Conservation (phyloP, 2,888 invertebrate species). For the Vannuccia rotundouncinata region DNA sequence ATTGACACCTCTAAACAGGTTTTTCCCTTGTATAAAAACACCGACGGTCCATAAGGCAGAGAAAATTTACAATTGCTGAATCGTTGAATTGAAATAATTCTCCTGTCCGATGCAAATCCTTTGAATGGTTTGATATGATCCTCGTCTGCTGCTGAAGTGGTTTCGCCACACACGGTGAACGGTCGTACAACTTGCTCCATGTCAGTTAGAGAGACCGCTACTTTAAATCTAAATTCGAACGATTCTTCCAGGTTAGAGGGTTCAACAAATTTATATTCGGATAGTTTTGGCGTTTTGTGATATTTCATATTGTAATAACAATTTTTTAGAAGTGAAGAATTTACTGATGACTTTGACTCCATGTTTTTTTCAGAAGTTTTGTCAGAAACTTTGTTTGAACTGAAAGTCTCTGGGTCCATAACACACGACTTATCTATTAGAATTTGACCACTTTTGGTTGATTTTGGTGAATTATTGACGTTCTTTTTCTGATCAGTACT, state of each 20-base stretch:
- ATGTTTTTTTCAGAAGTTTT: too few relatives aligned
- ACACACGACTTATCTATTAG: too few relatives aligned
- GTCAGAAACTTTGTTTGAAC: too few relatives aligned
- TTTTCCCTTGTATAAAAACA: background rate
- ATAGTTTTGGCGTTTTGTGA: background rate
- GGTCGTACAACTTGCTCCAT: background rate
- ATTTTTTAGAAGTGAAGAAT: too few relatives aligned
- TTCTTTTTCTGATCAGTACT: too few relatives aligned
- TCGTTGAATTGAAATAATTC: background rate
- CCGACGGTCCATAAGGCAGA: background rate
- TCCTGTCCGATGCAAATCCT: background rate
- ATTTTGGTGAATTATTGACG: too few relatives aligned
- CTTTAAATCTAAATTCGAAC: background rate
- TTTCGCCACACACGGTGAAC: background rate
- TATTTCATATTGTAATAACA: background rate
- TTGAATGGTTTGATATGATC: background rate
- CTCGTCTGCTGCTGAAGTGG: too few relatives aligned
- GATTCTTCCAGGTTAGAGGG: background rate
- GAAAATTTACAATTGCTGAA: background rate
- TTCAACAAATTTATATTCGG: background rate
- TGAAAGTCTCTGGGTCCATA: too few relatives aligned
- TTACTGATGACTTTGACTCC: too few relatives aligned
- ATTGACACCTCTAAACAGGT: background rate
- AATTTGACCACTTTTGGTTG: too few relatives aligned
- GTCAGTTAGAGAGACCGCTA: background rate